Conservation (phyloP, 92 coral and sea anemone species). For the Palythoa grandiflora region DNA sequence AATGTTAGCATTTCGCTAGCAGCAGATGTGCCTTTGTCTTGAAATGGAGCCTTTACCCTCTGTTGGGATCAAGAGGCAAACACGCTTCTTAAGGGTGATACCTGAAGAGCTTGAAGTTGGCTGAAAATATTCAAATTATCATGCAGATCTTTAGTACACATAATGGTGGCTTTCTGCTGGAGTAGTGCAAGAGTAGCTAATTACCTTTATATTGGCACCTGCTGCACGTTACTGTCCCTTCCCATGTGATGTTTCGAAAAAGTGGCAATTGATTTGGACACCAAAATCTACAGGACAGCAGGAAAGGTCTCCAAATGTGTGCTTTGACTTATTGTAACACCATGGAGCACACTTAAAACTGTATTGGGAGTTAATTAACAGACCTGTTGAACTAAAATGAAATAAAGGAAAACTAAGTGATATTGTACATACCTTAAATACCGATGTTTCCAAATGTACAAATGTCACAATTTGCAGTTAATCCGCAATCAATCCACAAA, state of each 20-base stretch:
- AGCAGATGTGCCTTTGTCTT: not conserved
- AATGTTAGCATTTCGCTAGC: too few species aligned
- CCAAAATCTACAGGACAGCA: slow-evolving; percentile 21
- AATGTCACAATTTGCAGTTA: too few species aligned
- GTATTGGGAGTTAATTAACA: too few species aligned
- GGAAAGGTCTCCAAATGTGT: slow-evolving; percentile 27
- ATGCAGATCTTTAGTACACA: not conserved
- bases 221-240: slow-evolving; percentile 14
- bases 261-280: slow-evolving; percentile 12
- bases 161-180: slow-evolving; percentile 11
- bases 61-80: not conserved
- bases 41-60: slow-evolving; percentile 9
- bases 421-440: too few species aligned
- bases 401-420: too few species aligned
- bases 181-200: slow-evolving; percentile 11
- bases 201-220: slow-evolving; percentile 22
- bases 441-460: too few species aligned
- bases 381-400: too few species aligned
- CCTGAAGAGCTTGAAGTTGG: slow-evolving; percentile 25
- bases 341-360: too few species aligned
- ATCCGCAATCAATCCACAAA: too few species aligned
- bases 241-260: slow-evolving; percentile 18
- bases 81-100: slow-evolving; percentile 14
- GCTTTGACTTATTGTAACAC: not conserved
- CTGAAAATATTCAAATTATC: slow-evolving; percentile 4